Conservation (phyloP, 2,113 vertebrate species). For the Anarrhichthys ocellatus region DNA sequence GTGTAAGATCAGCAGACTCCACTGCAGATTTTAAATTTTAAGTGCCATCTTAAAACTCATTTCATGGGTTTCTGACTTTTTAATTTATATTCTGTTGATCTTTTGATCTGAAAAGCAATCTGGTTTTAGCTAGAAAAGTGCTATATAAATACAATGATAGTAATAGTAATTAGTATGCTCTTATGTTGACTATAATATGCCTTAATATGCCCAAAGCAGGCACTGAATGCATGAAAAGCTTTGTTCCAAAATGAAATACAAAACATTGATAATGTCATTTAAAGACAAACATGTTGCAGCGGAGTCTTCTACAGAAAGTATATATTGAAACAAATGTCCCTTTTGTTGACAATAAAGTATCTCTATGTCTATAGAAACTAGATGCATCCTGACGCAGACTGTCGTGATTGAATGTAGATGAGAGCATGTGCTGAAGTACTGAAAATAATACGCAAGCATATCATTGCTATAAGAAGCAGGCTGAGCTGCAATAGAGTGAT, state of each 20-base stretch:
- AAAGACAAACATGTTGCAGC: background rate
- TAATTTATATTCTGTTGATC: background rate
- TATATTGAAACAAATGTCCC: background rate
- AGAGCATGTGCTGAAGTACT: background rate
- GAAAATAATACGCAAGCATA: background rate
- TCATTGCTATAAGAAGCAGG: background rate
- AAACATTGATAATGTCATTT: background rate
- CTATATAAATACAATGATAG: background rate
- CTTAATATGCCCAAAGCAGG: background rate
- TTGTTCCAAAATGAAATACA: background rate
- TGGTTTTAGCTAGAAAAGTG: background rate
- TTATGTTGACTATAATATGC: background rate
- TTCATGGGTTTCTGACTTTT: background rate
- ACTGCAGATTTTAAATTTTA: background rate
- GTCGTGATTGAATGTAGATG: conserved; percentile 6
- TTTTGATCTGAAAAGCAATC: background rate
- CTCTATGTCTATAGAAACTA: background rate
- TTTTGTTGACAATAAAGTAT: conserved; percentile 1
- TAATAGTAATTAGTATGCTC: background rate
- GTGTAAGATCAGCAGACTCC: background rate
- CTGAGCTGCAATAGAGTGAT: conserved; percentile 1
- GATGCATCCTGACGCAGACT: background rate
- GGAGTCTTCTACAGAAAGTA: background rate
- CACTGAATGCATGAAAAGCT: background rate
- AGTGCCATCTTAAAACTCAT: background rate